Evolutionary conservation across 2,113 vertebrate species (phyloP).

Genomic region (Casuarius casuarius): DNA sequence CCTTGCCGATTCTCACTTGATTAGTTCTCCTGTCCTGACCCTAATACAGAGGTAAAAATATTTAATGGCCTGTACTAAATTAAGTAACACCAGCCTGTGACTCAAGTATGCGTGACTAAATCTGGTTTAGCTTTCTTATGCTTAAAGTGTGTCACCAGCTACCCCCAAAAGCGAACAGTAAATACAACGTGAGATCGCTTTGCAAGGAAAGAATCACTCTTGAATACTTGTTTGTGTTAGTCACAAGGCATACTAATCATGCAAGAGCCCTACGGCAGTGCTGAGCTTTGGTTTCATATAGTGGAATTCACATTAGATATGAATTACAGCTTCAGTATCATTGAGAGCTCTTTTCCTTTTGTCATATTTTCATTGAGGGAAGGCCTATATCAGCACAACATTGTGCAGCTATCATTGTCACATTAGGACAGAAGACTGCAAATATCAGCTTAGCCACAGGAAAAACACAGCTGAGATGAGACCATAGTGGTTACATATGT

Average conservation of each 20-base stretch:
- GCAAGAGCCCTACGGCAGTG: not conserved
- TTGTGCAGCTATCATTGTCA: rapidly evolving
- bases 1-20: not conserved
- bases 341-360: not conserved
- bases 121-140: not conserved
- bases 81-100: not conserved
- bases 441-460: not conserved
- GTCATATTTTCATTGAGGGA: not conserved
- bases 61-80: constrained; percentile 30
- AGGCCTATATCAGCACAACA: not conserved
- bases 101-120: not conserved
- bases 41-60: constrained; percentile 55
- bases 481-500: rapidly evolving
- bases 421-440: not conserved
- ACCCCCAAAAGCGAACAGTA: constrained; percentile 2
- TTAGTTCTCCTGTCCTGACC: constrained; percentile 28
- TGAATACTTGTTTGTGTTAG: not conserved
- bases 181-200: not conserved
- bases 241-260: not conserved
- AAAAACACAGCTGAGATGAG: not conserved
- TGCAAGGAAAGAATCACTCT: constrained; percentile 1
- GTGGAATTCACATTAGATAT: not conserved
- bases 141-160: not conserved
- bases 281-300: not conserved
- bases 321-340: not conserved